Base-by-base conservation (phyloP, 2,888 invertebrate species). In the Julus scandinavius region DNA sequence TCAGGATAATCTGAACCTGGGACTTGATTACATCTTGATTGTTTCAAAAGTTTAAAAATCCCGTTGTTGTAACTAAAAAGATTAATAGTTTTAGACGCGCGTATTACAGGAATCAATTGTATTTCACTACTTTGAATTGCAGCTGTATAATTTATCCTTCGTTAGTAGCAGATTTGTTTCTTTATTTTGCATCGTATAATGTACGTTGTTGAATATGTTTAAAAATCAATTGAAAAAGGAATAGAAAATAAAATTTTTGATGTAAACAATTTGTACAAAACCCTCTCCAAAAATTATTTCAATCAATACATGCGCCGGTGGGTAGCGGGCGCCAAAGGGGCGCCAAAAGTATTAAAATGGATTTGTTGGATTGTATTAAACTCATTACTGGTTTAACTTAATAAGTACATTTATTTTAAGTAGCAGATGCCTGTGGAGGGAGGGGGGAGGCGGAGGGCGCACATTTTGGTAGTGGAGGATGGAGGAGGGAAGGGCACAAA, bases 221-320 rank as follows among this genome's bases (percentile, higher is more conserved):
- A 20, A 63, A 63, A 20, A n/a, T 20, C 4, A 15, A 20, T 15
- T n/a, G 20, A 7, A 15, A 63, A 63, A 63, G 20, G 7, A 20
- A 63, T 63, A 63, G 63, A 63, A 63, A 63, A 15, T 63, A 63
- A 63, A 63, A 20, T 63, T 63, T 63, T 63, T 63, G 63, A 63
- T 63, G 63, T 63, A 63, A 63, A 20, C 20, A 63, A 63, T 63
- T 63, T 63, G 20, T 7, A 20, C 63, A 63, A 20, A 20, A 5
- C 5, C 20, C 6, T 63, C 20, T 63, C 54, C 29, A 29, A 29
- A 29, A 29, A 29, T 29, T 29, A 29, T 29, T 29, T 29, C 29
- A 29, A 29, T 29, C 29, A 29, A 29, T 29, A 29, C 29, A 29
- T 29, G 29, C 29, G 29, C 1, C 29, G 29, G 29, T 29, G 29